Conservation (phyloP, 2,888 invertebrate genomes). For the Eupelmus urozonus region DNA sequence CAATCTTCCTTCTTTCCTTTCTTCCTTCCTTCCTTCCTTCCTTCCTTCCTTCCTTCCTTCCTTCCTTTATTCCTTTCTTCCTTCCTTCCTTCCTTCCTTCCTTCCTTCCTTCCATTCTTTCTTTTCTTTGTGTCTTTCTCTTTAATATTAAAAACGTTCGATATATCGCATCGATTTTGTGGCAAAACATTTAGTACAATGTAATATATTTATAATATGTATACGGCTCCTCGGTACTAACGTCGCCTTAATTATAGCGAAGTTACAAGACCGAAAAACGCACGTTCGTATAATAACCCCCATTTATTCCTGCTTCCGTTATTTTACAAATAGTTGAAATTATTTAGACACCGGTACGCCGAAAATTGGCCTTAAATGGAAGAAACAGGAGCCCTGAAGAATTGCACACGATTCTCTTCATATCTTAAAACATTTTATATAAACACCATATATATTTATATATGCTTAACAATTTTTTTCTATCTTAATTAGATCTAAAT, state of each 20-base stretch:
- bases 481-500: too few species aligned
- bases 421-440: not conserved
- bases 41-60: not conserved
- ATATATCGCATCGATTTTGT: constrained; percentile 59
- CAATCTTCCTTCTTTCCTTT: not conserved
- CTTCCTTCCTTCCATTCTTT: constrained; percentile 1
- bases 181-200: constrained; percentile 72
- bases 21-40: not conserved
- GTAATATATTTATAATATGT: constrained; percentile 70
- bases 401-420: constrained; percentile 26
- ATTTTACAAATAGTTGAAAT: constrained; percentile 65
- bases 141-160: constrained; percentile 53
- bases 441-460: not conserved
- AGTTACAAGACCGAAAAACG: not conserved
- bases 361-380: constrained; percentile 61
- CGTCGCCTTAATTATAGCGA: constrained; percentile 13
- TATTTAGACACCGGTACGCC: constrained; percentile 70
- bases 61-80: not conserved
- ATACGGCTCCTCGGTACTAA: constrained; percentile 63
- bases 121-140: constrained; percentile 21
- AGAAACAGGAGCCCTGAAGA: constrained; percentile 64
- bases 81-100: not conserved
- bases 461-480: not conserved
- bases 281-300: constrained; percentile 15
- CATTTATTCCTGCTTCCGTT: constrained; percentile 26